Evolutionary conservation across 2,888 invertebrate species (phyloP).

Genomic region (Oithona nana): DNA sequence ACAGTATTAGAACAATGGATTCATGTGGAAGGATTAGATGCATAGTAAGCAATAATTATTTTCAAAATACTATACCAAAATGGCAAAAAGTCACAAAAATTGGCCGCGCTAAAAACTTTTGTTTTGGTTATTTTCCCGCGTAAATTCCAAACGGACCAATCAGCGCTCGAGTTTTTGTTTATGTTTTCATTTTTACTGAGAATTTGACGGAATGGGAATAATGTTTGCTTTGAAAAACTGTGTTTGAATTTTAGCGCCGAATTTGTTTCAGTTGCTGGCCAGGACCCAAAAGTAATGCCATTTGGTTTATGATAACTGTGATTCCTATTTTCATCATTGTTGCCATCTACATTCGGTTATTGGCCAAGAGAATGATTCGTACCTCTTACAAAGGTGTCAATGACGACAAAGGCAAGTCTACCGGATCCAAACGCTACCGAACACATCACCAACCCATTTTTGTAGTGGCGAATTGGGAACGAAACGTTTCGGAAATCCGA

Average conservation of each 20-base stretch:
- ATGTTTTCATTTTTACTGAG: too few relatives aligned
- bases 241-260: background rate
- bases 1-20: too few relatives aligned
- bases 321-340: background rate
- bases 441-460: background rate
- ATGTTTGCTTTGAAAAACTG: background rate
- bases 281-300: background rate
- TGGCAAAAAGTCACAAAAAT: too few relatives aligned
- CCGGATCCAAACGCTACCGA: background rate
- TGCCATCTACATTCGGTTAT: background rate
- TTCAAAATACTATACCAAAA: too few relatives aligned
- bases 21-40: too few relatives aligned
- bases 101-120: too few relatives aligned
- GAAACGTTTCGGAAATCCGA: background rate
- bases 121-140: too few relatives aligned
- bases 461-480: background rate
- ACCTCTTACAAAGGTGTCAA: background rate
- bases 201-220: too few relatives aligned
- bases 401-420: too few relatives aligned
- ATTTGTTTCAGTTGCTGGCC: background rate
- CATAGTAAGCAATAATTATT: too few relatives aligned
- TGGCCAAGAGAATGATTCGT: background rate
- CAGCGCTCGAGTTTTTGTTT: too few relatives aligned
- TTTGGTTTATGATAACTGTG: background rate
- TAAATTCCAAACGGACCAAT: too few relatives aligned